phyloP scores from a whole-genome alignment of 2,113 vertebrate species.

The Thunnus thynnus region DNA sequence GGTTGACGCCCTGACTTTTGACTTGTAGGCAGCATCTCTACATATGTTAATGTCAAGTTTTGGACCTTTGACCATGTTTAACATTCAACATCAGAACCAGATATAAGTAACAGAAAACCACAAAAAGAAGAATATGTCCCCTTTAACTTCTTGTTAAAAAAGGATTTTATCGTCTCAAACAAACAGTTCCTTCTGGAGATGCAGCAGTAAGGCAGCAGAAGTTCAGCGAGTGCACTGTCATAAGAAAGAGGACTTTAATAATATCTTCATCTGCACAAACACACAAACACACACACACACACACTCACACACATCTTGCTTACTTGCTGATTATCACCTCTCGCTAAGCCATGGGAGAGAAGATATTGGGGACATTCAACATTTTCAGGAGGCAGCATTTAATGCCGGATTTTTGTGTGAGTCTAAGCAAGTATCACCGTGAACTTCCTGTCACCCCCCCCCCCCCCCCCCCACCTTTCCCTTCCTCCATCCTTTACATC shows the following conservation, averaged over 20 bases:
- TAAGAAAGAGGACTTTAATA: constrained; percentile 55
- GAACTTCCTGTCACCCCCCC: constrained; percentile 61
- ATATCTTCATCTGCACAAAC: constrained; percentile 20
- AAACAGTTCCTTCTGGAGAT: constrained; percentile 10
- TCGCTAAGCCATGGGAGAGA: constrained; percentile 43
- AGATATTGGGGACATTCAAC: constrained; percentile 64
- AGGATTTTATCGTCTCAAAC: neutral
- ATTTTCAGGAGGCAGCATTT: too few species aligned
- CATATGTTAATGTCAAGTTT: too few species aligned
- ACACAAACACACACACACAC: constrained; percentile 15
- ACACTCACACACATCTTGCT: constrained; percentile 34
- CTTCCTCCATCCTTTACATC: neutral
- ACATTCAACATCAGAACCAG: too few species aligned
- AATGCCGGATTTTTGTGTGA: constrained; percentile 34
- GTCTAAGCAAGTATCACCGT: constrained; percentile 59
- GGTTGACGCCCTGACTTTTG: too few species aligned
- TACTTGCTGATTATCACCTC: constrained; percentile 48
- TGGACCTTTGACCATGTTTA: too few species aligned
- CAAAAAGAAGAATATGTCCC: too few species aligned
- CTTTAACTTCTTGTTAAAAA: too few species aligned
- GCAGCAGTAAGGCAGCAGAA: neutral
- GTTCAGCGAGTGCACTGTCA: constrained; percentile 22
- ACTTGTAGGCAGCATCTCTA: too few species aligned
- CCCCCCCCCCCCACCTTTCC: neutral
- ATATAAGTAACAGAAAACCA: too few species aligned